phyloP scores from a whole-genome alignment of 2,113 vertebrate genomes.

The Bombycilla garrulus region DNA sequence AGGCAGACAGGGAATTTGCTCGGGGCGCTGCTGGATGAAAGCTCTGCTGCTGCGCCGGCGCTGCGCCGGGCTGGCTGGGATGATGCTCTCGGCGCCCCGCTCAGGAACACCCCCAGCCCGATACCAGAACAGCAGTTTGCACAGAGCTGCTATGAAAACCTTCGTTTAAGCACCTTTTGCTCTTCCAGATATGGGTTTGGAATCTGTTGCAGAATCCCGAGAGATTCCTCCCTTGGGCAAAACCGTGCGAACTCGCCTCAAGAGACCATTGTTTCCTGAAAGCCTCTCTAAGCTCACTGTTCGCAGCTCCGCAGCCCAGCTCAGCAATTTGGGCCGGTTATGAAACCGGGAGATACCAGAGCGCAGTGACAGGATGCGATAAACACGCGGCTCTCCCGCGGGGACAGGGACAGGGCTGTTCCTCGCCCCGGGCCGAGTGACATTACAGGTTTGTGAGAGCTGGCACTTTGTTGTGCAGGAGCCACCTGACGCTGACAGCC shows the following conservation, averaged over 20 bases:
- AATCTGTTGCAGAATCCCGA: neutral
- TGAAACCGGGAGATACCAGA: constrained; percentile 36
- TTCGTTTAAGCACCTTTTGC: neutral
- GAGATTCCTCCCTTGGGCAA: constrained; percentile 2
- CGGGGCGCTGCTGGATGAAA: neutral
- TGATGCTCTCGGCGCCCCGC: neutral
- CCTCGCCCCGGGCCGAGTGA: constrained; percentile 6
- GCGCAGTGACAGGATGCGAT: constrained; percentile 13
- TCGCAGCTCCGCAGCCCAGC: neutral
- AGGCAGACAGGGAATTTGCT: constrained; percentile 35
- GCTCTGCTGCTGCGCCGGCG: neutral
- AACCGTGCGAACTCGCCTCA: neutral
- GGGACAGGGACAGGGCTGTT: constrained; percentile 34
- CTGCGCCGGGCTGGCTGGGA: neutral
- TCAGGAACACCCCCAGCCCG: neutral
- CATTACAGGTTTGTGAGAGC: constrained; percentile 52
- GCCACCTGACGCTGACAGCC: constrained; percentile 48
- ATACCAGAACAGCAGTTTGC: neutral
- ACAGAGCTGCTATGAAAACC: neutral
- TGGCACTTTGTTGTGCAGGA: constrained; percentile 41
- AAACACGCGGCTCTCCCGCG: constrained; percentile 17
- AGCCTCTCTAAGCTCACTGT: neutral
- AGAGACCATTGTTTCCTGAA: constrained; percentile 15
- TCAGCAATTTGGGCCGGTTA: constrained; percentile 22
- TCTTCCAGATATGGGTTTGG: neutral